Percentiles rank a stretch among this genome's conserved stretches.
These are phyloP conservation scores for Micrastur ruficollis DNA, from an alignment of 2,797 vertebrate species.

Conservation along the genomic window DNA sequence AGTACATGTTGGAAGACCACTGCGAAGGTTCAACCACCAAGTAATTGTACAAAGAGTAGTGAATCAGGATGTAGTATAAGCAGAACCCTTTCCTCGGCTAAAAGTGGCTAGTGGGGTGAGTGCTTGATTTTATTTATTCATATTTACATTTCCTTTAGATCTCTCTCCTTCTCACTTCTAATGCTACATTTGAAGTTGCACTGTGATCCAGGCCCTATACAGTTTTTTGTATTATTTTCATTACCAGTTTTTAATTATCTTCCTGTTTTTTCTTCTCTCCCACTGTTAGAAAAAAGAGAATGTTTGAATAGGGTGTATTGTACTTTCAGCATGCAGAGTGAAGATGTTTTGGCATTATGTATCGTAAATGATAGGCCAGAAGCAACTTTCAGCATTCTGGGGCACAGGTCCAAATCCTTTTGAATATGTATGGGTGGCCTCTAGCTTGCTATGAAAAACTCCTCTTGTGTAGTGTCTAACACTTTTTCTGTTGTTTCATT, in stretches of 20 bases:
- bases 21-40: neutral
- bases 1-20: neutral
- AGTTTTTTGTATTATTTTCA: neutral
- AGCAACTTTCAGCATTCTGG: neutral
- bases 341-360: neutral
- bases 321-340: neutral
- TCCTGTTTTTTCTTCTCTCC: neutral
- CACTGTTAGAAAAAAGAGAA: neutral
- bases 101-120: neutral
- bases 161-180: neutral
- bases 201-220: neutral
- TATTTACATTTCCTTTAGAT: neutral
- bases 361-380: neutral
- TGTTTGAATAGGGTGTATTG: neutral
- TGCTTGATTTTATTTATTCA: neutral
- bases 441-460: neutral
- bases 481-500: conserved; percentile 27
- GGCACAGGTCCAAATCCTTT: conserved; percentile 1
- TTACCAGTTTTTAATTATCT: neutral
- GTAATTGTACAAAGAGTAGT: neutral
- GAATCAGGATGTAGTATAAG: neutral
- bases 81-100: neutral
- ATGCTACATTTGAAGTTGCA: neutral
- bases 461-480: neutral
- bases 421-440: conserved; percentile 30